A percentile compares a stretch with the other conserved stretches of the same genome.
phyloP scores from a whole-genome alignment of 2,888 invertebrate genomes.

The Beris morrisii region DNA sequence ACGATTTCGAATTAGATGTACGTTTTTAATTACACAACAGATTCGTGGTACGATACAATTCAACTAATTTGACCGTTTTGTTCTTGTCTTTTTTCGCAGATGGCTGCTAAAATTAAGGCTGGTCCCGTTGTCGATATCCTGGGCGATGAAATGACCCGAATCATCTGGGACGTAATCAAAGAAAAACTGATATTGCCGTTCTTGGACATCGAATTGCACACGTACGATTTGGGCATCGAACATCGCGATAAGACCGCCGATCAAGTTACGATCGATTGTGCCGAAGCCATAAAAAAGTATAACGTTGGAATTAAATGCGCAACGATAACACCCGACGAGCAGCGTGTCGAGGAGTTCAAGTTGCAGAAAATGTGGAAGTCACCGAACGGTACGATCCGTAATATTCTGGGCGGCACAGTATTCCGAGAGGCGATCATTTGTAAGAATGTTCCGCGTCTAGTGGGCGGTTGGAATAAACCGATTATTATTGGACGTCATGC shows the following conservation, averaged over 20 bases:
- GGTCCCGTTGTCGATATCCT: conserved; percentile 91
- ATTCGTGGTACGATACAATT: too few species aligned
- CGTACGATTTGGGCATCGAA: conserved; percentile 94
- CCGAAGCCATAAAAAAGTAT: conserved; percentile 93
- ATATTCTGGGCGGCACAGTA: conserved; percentile 74
- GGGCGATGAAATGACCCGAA: conserved; percentile 96
- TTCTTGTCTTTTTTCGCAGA: conserved; percentile 44
- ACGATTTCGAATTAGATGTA: too few species aligned
- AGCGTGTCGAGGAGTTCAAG: conserved; percentile 88
- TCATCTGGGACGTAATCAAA: conserved; percentile 98
- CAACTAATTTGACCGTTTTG: too few species aligned
- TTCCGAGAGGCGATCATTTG: conserved; percentile 87
- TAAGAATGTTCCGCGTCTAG: conserved; percentile 92
- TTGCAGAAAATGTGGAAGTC: conserved; percentile 90
- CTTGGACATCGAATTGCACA: conserved; percentile 91
- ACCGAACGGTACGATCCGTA: conserved; percentile 86
- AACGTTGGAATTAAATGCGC: conserved; percentile 99
- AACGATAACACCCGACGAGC: conserved; percentile 97
- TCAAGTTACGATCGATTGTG: conserved; percentile 95
- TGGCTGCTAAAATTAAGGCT: conserved; percentile 67
- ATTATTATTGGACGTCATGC: conserved; percentile 99
- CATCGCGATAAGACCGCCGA: conserved; percentile 92
- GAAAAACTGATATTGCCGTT: conserved; percentile 95
- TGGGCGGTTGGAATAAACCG: conserved; percentile 92
- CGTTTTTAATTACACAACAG: too few species aligned